Percentiles rank a stretch among this genome's conserved stretches.
These are phyloP conservation scores for Lasius fuliginosus DNA, from an alignment of 2,888 invertebrate genomes.

Conservation along the genomic window DNA sequence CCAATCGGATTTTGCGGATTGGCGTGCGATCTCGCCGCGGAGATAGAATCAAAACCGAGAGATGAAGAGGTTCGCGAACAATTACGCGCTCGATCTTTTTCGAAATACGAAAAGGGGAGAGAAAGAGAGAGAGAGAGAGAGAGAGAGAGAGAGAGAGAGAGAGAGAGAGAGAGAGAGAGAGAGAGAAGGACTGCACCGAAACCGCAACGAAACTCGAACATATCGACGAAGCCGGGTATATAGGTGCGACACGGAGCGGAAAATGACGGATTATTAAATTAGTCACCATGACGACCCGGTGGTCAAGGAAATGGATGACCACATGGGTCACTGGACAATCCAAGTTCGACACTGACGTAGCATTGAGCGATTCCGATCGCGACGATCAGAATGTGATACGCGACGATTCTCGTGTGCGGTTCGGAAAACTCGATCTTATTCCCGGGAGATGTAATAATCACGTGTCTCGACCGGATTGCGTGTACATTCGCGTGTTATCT, in stretches of 20 bases:
- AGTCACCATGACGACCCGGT: constrained; percentile 80
- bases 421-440: constrained; percentile 32
- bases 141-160: not conserved
- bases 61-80: not conserved
- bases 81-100: not conserved
- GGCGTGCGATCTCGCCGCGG: not conserved
- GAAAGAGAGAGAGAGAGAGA: not conserved
- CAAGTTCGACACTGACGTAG: constrained; percentile 62
- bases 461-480: not conserved
- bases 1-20: not conserved
- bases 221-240: not conserved
- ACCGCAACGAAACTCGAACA: not conserved
- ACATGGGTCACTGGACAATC: constrained; percentile 66
- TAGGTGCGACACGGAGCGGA: constrained; percentile 14
- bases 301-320: constrained; percentile 71
- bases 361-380: constrained; percentile 34
- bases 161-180: not conserved
- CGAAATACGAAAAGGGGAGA: not conserved
- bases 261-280: constrained; percentile 78
- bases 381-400: constrained; percentile 16
- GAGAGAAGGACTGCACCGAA: not conserved
- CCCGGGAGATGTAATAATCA: constrained; percentile 14
- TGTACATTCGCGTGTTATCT: not conserved
- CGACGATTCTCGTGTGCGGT: not conserved
- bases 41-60: not conserved